Percentiles rank a stretch among this genome's conserved stretches.
These are phyloP conservation scores for Timema cristinae DNA, from an alignment of 2,888 invertebrate species.

Conservation along the genomic window DNA sequence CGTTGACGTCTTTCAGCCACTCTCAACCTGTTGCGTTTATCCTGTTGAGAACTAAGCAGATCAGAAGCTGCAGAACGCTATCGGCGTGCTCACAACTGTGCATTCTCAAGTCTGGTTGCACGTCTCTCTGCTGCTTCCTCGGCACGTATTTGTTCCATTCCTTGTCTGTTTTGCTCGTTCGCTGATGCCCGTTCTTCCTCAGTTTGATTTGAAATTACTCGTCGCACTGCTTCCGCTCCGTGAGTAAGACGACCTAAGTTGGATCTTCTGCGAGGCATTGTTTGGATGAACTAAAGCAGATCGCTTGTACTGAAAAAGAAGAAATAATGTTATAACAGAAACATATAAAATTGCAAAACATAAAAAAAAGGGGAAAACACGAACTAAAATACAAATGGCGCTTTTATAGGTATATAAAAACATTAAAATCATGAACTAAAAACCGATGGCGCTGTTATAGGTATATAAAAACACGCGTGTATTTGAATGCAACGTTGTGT, in stretches of 20 bases:
- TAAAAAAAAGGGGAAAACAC: not conserved
- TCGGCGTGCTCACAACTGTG: conserved; percentile 16
- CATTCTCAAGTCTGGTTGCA: conserved; percentile 27
- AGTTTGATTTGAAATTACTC: conserved; percentile 13
- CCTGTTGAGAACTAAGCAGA: conserved; percentile 24
- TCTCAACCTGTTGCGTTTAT: conserved; percentile 23
- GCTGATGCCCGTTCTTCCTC: conserved; percentile 17
- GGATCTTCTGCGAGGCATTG: conserved; percentile 10
- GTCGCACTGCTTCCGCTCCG: not conserved
- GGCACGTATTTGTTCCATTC: conserved; percentile 17
- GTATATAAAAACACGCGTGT: not conserved
- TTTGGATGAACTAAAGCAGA: conserved; percentile 16
- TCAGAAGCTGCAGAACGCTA: conserved; percentile 20
- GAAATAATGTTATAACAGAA: not conserved
- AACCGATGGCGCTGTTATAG: too few species aligned
- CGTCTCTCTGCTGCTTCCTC: conserved; percentile 20
- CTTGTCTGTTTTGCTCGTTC: conserved; percentile 3
- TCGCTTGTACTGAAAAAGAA: conserved; percentile 12
- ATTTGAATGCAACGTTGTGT: conserved; percentile 1
- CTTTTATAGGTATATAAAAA: too few species aligned
- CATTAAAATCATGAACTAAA: not conserved
- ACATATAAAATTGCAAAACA: conserved; percentile 9
- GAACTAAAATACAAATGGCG: too few species aligned
- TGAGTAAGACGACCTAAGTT: conserved; percentile 7
- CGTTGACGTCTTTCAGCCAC: conserved; percentile 27